Evolutionary conservation across 2,113 vertebrate species (phyloP).

Genomic region (Rhinichthys klamathensis): DNA sequence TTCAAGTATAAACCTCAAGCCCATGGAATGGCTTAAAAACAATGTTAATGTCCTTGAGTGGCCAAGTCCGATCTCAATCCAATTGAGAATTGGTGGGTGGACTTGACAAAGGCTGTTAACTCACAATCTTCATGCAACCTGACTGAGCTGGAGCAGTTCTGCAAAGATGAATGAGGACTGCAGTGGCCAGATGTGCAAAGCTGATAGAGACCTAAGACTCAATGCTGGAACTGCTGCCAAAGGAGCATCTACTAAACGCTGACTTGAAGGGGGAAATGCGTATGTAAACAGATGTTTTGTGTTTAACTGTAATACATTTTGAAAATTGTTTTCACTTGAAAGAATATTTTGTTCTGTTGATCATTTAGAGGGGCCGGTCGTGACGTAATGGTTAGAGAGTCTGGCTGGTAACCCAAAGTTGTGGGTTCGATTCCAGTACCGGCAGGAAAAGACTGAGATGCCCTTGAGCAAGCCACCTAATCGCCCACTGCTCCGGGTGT

Average conservation of each 20-base stretch:
- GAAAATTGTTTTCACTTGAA: neutral
- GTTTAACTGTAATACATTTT: neutral
- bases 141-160: neutral
- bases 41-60: neutral
- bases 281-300: neutral
- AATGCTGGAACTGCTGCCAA: neutral
- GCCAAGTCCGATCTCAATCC: slow-evolving; percentile 17
- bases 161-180: slow-evolving; percentile 1
- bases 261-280: neutral
- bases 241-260: neutral
- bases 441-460: too few species aligned
- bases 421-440: too few species aligned
- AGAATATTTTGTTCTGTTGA: neutral
- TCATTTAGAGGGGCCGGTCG: neutral
- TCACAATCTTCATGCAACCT: slow-evolving; percentile 1
- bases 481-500: too few species aligned
- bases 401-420: too few species aligned
- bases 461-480: too few species aligned
- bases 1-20: neutral
- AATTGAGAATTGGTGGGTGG: slow-evolving; percentile 10
- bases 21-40: neutral
- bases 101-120: neutral
- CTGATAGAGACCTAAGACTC: neutral
- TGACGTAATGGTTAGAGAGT: too few species aligned
- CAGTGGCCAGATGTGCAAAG: slow-evolving; percentile 15